Evolutionary conservation across 1,140 invertebrate genomes (phyloP).

Genomic region (Trachelipus rathkii): DNA sequence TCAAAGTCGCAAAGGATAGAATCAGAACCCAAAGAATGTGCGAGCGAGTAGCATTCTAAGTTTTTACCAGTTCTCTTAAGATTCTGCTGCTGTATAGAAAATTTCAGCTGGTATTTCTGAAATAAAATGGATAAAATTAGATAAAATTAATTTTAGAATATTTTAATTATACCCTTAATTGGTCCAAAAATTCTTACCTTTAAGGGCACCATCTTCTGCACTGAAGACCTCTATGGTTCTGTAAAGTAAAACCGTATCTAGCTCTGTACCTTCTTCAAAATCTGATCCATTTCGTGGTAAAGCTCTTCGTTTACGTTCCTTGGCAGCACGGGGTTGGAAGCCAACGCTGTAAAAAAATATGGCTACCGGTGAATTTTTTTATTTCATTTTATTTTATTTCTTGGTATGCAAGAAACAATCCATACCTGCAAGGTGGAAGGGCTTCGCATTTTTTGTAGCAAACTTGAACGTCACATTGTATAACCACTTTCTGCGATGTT

Average conservation of each 20-base stretch:
- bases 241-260: slow-evolving; percentile 6
- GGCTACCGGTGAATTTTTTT: no score
- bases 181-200: neutral
- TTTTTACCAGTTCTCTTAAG: no score
- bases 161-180: no score
- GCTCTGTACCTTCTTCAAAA: slow-evolving; percentile 24
- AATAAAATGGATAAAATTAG: no score
- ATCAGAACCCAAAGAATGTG: no score
- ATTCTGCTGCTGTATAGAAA: no score
- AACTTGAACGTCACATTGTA: slow-evolving; percentile 46
- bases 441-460: slow-evolving; percentile 44
- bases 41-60: no score
- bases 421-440: slow-evolving; percentile 43
- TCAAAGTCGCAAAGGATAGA: no score
- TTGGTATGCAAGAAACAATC: neutral
- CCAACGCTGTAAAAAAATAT: slow-evolving; percentile 26
- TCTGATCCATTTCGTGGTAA: slow-evolving; percentile 14
- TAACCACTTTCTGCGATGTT: slow-evolving; percentile 37
- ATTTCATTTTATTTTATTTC: no score
- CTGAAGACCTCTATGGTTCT: slow-evolving; percentile 18
- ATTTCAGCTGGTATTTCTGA: no score
- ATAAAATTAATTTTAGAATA: no score
- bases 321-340: slow-evolving; percentile 29
- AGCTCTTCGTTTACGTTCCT: slow-evolving; percentile 23
- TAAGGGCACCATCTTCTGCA: slow-evolving; percentile 2